Base-by-base conservation (phyloP, 2,888 invertebrate species). In the Netelia inedita region DNA sequence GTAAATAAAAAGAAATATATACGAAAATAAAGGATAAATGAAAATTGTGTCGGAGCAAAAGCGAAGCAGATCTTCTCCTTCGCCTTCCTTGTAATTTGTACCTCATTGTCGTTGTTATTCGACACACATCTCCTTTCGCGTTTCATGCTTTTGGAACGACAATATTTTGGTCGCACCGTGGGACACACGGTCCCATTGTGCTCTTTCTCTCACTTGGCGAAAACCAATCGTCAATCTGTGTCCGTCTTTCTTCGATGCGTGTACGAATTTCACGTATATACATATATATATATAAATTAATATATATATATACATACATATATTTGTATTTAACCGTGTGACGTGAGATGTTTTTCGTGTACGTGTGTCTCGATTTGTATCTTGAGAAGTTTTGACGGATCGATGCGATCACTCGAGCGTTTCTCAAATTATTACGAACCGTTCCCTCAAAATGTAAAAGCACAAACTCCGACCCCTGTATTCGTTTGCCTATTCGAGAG, bases 1-100 rank as follows among this genome's bases (percentile, higher is more conserved):
- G 80, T 66, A 63, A 86, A 16, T 83, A 84, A 53, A 68, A 69
- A 87, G 53, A 86, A 82, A 85, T 85, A 80, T 85, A 76, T n/a
- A 57, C 14, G 23, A 63, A 73, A 50, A 63, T 53, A 80, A 71
- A 63, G 85, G 16, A 84, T 83, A 50, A 72, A 68, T 19, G 11
- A 61, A 79, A 72, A 71, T 53, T 43, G 57, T 16, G 46, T 73
- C 59, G n/a, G 71, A 80, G 53, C 50, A 68, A 75, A 72, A 75
- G 59, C 61, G 61, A 75, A 82, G 78, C 74, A 16, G 66, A 65
- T 82, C 55, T 82, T 79, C 78, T 81, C 82, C 43, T 82, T 82
- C 79, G 75, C 82, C 82, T 85, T 80, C 82, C 85, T 55, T 82
- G 81, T 75, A 57, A 75, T 74, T 73, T 81, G 57, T 79, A 59